These are phyloP conservation scores for Scomber japonicus DNA, from an alignment of 2,113 vertebrate genomes.

Conservation along the genomic window DNA sequence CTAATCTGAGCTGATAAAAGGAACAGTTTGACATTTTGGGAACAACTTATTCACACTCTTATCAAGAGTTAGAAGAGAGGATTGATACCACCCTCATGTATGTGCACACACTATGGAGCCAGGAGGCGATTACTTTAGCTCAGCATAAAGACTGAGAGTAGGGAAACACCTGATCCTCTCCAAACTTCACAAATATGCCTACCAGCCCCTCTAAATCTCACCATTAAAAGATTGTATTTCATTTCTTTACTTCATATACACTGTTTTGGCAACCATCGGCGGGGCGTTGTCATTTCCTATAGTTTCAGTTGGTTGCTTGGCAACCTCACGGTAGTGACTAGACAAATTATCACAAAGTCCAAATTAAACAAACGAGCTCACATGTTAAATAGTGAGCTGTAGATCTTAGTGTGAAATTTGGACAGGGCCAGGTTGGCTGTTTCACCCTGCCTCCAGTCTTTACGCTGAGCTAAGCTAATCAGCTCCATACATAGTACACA, in stretches of 20 bases:
- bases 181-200: background rate
- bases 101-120: background rate
- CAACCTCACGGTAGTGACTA: no score
- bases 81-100: background rate
- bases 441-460: background rate
- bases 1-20: conserved; percentile 3
- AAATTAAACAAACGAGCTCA: background rate
- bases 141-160: conserved; percentile 6
- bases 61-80: background rate
- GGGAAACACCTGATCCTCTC: background rate
- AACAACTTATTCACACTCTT: background rate
- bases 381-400: background rate
- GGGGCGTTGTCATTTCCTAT: no score
- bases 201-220: no score
- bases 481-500: background rate
- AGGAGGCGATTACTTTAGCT: background rate
- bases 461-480: background rate
- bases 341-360: no score
- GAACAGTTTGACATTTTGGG: background rate
- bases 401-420: background rate
- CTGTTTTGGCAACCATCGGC: no score
- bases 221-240: no score
- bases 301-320: no score
- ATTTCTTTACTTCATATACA: no score
- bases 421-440: background rate